These are phyloP conservation scores for Spondyliosoma cantharus DNA, from an alignment of 2,797 vertebrate species.

Conservation along the genomic window DNA sequence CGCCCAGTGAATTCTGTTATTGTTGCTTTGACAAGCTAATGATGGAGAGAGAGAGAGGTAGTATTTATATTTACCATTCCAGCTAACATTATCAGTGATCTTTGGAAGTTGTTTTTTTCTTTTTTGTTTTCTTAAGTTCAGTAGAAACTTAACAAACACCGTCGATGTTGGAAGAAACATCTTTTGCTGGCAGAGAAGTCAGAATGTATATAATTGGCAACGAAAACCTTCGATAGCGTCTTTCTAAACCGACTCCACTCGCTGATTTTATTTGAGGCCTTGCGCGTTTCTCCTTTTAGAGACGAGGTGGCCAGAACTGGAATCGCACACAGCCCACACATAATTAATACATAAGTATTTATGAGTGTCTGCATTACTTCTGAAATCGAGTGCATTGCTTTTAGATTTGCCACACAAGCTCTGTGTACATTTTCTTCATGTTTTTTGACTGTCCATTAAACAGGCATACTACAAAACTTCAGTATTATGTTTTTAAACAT, in stretches of 20 bases:
- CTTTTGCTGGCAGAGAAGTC: constrained; percentile 34
- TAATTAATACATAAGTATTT: constrained; percentile 44
- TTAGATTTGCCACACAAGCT: constrained; percentile 64
- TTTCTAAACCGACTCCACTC: constrained; percentile 9
- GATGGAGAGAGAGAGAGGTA: constrained; percentile 39
- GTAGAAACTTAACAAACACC: constrained; percentile 41
- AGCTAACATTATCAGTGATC: constrained; percentile 52
- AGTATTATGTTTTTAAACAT: constrained; percentile 13
- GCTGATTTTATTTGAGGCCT: constrained; percentile 20
- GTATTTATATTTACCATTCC: constrained; percentile 57
- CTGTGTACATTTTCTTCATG: constrained; percentile 67
- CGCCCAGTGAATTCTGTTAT: background rate
- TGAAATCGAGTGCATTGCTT: constrained; percentile 71
- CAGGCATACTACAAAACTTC: constrained; percentile 56
- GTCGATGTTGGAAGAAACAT: constrained; percentile 42
- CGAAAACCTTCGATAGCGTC: constrained; percentile 1
- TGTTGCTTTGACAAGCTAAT: constrained; percentile 49
- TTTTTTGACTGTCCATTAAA: constrained; percentile 77
- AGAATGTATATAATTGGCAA: constrained; percentile 23
- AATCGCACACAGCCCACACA: constrained; percentile 27
- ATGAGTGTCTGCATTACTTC: constrained; percentile 57
- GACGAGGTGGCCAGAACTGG: constrained; percentile 16
- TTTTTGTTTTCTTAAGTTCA: constrained; percentile 22
- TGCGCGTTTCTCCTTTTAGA: constrained; percentile 26
- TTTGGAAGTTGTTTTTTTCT: constrained; percentile 34